A percentile compares a stretch with the other conserved stretches of the same genome.
Evolutionary conservation across 2,888 invertebrate genomes (phyloP).

Genomic region (Mermis nigrescens): DNA sequence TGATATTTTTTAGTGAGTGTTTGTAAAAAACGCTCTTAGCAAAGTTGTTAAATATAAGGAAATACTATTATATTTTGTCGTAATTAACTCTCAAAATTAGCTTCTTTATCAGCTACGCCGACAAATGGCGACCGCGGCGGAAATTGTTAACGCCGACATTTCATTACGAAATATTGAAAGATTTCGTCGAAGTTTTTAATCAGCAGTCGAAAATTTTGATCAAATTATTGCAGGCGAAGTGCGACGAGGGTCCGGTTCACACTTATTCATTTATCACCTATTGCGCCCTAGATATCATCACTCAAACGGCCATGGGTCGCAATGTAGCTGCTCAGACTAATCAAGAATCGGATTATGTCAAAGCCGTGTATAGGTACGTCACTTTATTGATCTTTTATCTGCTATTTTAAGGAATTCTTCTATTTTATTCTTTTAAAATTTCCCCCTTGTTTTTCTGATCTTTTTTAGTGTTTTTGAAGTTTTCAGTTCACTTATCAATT

Average conservation of each 20-base stretch:
- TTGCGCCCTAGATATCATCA: conserved; percentile 40
- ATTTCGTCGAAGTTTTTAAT: conserved; percentile 38
- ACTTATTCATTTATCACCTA: conserved; percentile 36
- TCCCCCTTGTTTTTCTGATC: no score
- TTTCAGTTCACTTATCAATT: no score
- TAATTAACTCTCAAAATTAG: no score
- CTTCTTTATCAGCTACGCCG: conserved; percentile 30
- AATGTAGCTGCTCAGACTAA: conserved; percentile 51
- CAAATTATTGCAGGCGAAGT: conserved; percentile 14
- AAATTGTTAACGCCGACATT: conserved; percentile 40
- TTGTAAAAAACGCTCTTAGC: no score
- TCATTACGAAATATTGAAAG: conserved; percentile 39
- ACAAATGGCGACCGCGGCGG: conserved; percentile 37
- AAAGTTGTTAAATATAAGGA: no score
- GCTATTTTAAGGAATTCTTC: background rate
- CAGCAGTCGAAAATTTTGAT: conserved; percentile 35
- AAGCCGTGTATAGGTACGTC: conserved; percentile 44
- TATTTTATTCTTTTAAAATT: no score
- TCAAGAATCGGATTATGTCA: conserved; percentile 50
- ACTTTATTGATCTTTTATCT: background rate
- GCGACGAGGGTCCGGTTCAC: conserved; percentile 23
- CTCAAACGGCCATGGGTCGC: conserved; percentile 69
- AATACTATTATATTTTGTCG: no score
- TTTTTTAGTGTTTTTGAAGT: no score
- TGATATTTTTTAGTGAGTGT: no score